Conservation (phyloP, 2,888 invertebrate species). For the Sepiola atlantica region DNA sequence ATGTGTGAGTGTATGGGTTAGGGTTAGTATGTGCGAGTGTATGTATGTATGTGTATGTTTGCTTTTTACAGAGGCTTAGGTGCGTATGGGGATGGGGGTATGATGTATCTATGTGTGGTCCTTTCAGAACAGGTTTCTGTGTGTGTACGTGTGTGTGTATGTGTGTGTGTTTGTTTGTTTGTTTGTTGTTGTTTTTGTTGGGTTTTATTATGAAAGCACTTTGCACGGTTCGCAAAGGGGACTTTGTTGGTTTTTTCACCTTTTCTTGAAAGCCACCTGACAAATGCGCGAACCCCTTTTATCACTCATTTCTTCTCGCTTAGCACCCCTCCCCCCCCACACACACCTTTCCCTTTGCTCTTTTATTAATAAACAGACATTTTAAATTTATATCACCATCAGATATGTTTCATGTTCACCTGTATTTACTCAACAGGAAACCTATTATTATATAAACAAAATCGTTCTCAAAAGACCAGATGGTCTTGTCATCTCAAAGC, state of each 20-base stretch:
- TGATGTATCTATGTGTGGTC: neutral
- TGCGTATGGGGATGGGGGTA: neutral
- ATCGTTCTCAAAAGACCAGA: no score
- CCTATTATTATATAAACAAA: no score
- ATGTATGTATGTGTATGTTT: neutral
- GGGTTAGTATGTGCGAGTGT: no score
- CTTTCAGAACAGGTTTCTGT: neutral
- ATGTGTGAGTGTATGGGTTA: no score
- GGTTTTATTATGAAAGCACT: no score
- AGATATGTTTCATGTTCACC: neutral
- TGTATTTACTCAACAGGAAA: no score
- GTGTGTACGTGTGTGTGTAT: no score
- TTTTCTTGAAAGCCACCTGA: neutral
- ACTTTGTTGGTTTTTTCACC: neutral
- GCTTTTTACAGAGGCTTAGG: neutral
- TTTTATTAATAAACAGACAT: neutral
- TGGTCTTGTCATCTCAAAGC: no score
- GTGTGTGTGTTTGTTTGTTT: neutral
- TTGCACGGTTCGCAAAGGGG: neutral
- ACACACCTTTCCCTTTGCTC: neutral
- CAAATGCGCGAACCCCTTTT: neutral
- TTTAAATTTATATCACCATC: neutral
- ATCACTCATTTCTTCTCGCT: neutral
- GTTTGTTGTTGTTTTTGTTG: neutral
- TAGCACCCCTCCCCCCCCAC: no score